Base-by-base conservation (phyloP, 1,140 invertebrate genomes). In the Oedothorax gibbosus region DNA sequence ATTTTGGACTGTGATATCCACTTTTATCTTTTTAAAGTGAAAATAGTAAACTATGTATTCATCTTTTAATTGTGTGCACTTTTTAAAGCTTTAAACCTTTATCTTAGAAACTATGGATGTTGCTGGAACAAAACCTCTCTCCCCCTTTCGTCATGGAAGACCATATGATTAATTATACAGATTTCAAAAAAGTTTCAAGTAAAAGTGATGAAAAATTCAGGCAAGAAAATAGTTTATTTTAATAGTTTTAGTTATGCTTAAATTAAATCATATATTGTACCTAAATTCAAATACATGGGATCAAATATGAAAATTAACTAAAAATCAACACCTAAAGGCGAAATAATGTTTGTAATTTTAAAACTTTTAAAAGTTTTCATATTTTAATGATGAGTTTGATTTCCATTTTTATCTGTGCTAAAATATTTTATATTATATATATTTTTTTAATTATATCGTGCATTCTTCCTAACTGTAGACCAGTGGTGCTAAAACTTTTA, bases 151-250 rank as follows among this genome's bases (percentile, higher is more conserved):
- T 91, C 20, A 93, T 93, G 69, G 94, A 96, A 60, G 95, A 97
- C 87, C 93, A 97, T 80, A 93, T 95, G 87, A 95, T 98, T 56
- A 95, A 94, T 89, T 98, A 97, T 90, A 91, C 93, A 68, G 95
- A 96, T 88, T 98, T 96, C 88, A 93, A 94, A 86, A 94, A 94
- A 90, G 94, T 97, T 15, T 92, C 88, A 57, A 86, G 88, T 80
- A 88, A 94, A 78, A 93, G 95, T 49, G 94, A 94, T 51, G 88
- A 90, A 20, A 95, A 95, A 89, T 94, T 93, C 90, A 93, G 92
- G 93, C 93, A 89, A 88, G 89, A 89, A 64, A 54, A 56, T 81
- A 18, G n/a, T 35, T 68, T 77, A 60, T 65, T 84, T 77, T 14
- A 73, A 20, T 53, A 53, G 11, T 80, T 66, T 85, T 11, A 20